Evolutionary conservation across 1,140 invertebrate species (phyloP), one percentile per base, ranked within the genome.

Genomic region (Mamestra configurata): DNA sequence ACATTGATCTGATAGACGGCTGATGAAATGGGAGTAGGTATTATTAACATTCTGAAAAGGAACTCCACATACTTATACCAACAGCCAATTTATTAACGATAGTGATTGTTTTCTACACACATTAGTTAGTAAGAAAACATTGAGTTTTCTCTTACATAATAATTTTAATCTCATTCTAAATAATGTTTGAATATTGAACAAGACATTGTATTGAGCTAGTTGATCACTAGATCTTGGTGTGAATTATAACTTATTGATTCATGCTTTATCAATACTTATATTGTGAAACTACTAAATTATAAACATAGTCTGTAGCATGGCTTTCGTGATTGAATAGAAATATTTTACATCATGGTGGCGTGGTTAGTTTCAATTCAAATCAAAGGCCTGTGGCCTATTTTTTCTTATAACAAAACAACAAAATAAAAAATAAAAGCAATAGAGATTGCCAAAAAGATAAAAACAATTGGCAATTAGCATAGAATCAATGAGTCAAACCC

Each of bases 401-500:
- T 5, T 51, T 22, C 51, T 22, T 7, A 53, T 22, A 18, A 2
- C 20, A 22, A 22, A 57, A 2, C 10, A 13, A 10, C 40, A 3
- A 27, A 37, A 43, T 70, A 49, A 49, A 46, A 6, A 24, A 27
- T 57, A 57, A 4, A 57, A 27, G 4, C 53, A 24, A 55, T 73
- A 5, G 0, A 13, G 27, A 55, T 22, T 59, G 55, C 72, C 70
- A 55, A 72, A 55, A 51, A 35, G n/a, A 35, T 53, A 13, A 43
- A 24, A 37, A 57, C 53, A 73, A 57, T 73, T 73, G 53, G 71
- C 71, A 57, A 49, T 57, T 57, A 27, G 6, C n/a, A 59, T 66
- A 57, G 59, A 71, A 37, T 15, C 4, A 59, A 59, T 73, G 71
- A 73, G 51, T 77, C 59, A 77, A 43, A 64, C 84, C 81, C 86